Base-by-base conservation (phyloP, 1,140 invertebrate species). In the Cydia strobilella region DNA sequence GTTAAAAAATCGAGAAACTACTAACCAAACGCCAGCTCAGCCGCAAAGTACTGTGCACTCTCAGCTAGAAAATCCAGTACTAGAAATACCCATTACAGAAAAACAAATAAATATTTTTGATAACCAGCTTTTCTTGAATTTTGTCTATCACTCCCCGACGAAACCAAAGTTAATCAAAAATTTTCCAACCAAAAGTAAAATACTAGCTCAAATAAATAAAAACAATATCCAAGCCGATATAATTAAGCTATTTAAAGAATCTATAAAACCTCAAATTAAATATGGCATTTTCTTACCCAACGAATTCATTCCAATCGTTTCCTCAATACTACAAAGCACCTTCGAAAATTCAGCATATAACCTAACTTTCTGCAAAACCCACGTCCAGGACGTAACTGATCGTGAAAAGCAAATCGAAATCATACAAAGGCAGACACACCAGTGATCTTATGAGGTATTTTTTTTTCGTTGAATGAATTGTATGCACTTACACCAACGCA, bases 271-370 rank as follows among this genome's bases (percentile, higher is more conserved):
- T 18, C 73, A n/a, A 20, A 39, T 35, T n/a, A n/a, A 62, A 74
- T 74, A 45, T 74, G 39, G 39, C 39, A 42, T 42, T 5, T 42
- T 42, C 6, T 42, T 42, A 5, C 39, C 39, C 39, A 6, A 42
- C 39, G 39, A 42, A 42, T 42, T 42, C 39, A 42, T 62, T 45
- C 6, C 13, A 1, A 74, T 74, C 6, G 35, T 71, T 27, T 3
- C 39, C 10, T 35, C 74, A 9, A 75, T 75, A 23, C 27, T 71
- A n/a, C 65, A 71, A 71, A 23, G 69, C 5, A 75, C 65, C 5
- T 75, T 75, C 18, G 71, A 51, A 39, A 72, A 63, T 71, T 75
- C 74, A 2, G n/a, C 66, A 27, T 69, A 27, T 27, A 71, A 75
- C 12, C 12, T 75, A 15, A 39, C 23, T 12, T 35, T 71, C 1